Evolutionary conservation across 2,888 invertebrate genomes (phyloP), one percentile per base, ranked within the genome.

Genomic region (Tenthredo livida): DNA sequence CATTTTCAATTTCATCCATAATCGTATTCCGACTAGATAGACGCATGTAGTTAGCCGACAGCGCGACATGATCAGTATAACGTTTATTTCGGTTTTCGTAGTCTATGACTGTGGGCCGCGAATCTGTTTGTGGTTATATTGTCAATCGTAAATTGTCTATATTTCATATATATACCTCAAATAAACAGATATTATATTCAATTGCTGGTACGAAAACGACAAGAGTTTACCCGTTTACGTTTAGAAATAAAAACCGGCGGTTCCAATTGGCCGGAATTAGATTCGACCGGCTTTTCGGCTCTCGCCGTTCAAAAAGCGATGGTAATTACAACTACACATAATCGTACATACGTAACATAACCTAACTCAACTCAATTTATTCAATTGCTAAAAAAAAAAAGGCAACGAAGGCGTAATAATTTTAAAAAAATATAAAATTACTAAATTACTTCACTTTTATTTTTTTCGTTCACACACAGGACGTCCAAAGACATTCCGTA

Each of bases 401-500:
- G 12, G 21, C 21, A 61, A 9, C 25, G 33, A 33, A 29, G 0
- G 5, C 4, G 10, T 17, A 6, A 33, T 0, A 33, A 33, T 10
- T 61, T 25, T 67, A 1, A 1, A 17, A 65, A 67, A 29, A 6
- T 67, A 29, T 25, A 4, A 10, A 29, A 29, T 33, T n/a, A 40
- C 0, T 5, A 70, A 40, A 37, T n/a, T 17, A 9, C 37, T 29
- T 33, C 7, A 29, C 0, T 50, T 3, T n/a, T 17, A 33, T 54
- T 1, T n/a, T 17, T 54, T 54, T 37, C 33, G 7, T 77, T 5
- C 50, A 17, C 67, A 15, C 17, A 12, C 86, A 97, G 94, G 97
- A 98, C 90, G 98, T 99, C 12, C 98, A 99, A 92, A 97, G 98
- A 90, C 99, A 99, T 94, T 99, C 99, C 6, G 98, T 99, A 0